A percentile compares a stretch with the other conserved stretches of the same genome.
Conservation (phyloP, 2,888 invertebrate genomes). For the Athrips mouffetella region DNA sequence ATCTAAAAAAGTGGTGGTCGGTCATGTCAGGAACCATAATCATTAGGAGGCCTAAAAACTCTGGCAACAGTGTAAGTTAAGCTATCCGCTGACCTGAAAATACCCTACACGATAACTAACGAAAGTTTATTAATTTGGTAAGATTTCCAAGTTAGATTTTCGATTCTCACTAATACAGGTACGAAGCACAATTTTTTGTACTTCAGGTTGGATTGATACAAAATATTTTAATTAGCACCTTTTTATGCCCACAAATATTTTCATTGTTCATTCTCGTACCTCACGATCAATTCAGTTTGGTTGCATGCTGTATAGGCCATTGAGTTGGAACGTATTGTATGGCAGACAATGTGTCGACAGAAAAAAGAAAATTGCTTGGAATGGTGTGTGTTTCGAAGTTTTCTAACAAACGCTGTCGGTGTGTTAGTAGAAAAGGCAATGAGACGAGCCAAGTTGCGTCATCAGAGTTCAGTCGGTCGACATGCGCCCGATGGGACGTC, state of each 20-base stretch:
- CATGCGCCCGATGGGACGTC: constrained; percentile 2
- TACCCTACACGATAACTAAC: no score
- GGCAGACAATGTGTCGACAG: constrained; percentile 13
- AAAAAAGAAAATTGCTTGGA: constrained; percentile 11
- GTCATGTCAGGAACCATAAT: no score
- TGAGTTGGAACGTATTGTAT: constrained; percentile 17
- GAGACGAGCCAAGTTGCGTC: constrained; percentile 17
- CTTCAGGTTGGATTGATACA: no score
- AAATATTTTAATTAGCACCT: not conserved
- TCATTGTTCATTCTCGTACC: constrained; percentile 4
- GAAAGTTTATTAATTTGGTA: no score
- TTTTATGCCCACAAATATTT: constrained; percentile 1
- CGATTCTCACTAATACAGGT: no score
- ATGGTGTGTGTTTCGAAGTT: not conserved
- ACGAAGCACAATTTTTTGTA: no score
- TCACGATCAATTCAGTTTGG: constrained; percentile 10
- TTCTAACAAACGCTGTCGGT: constrained; percentile 3
- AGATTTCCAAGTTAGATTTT: no score
- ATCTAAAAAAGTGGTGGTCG: no score
- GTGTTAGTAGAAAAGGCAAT: constrained; percentile 14
- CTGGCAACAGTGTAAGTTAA: no score
- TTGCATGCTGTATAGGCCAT: constrained; percentile 9
- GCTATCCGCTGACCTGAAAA: no score
- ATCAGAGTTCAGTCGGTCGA: constrained; percentile 34
- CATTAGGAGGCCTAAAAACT: no score